Evolutionary conservation across 2,113 vertebrate genomes (phyloP), one percentile per base, ranked within the genome.

Genomic region (Lates calcarifer): DNA sequence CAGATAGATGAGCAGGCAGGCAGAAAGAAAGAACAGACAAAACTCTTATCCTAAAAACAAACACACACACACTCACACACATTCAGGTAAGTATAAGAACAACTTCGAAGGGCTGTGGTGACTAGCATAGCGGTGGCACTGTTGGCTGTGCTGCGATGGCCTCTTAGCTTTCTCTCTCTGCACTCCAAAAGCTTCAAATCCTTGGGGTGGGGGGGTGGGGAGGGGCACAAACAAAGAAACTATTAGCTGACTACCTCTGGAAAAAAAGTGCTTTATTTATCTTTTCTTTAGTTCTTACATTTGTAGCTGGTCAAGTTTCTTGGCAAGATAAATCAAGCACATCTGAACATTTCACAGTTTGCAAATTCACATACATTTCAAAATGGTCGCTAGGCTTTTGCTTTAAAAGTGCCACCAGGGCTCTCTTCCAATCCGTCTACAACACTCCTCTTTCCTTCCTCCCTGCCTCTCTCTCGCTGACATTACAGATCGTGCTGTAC

Each of bases 101-200:
- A 47, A 17, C 64, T 62, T 70, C 17, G 18, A 58, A 82, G 66
- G 74, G 67, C 83, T 77, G 66, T 68, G 26, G 55, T 28, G n/a
- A 47, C 39, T 28, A 71, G 43, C 14, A 65, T 33, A 74, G 68
- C 26, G 35, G 60, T 83, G 73, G 67, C 78, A 69, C 62, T 43
- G 57, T 53, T 71, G 81, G 66, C 77, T 85, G 53, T 74, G 55
- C 68, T 87, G 56, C 64, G 57, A 67, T 81, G 53, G 63, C 57
- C 53, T 82, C 13, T 53, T 51, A 72, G 71, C 51, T 68, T 71
- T 24, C 24, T 26, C 18, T 49, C 31, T 71, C 29, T 76, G 66
- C 61, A 41, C 60, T 73, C 26, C 14, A 45, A 80, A 45, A 77
- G 43, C 66, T 41, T 66, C 1, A 43, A 24, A 49, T 20, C 39